Conservation (phyloP, 1,140 invertebrate species). For the Ceratosolen fusciceps region DNA sequence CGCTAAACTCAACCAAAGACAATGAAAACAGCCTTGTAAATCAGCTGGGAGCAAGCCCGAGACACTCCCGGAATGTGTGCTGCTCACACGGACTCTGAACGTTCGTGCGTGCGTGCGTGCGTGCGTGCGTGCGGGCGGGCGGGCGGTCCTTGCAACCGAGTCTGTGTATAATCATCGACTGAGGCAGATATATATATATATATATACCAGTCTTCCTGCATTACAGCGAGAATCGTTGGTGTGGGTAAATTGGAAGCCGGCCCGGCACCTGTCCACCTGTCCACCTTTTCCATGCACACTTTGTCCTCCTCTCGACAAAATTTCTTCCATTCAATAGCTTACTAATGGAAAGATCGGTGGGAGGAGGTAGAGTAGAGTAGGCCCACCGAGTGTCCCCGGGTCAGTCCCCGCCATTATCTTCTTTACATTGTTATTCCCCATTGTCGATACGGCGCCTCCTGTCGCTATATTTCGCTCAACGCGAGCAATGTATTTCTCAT, state of each 20-base stretch:
- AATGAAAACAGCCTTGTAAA: conserved; percentile 68
- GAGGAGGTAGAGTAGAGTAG: too few species aligned
- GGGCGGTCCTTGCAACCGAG: too few species aligned
- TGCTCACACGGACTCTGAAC: too few species aligned
- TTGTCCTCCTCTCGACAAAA: conserved; percentile 10
- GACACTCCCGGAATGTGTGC: not conserved
- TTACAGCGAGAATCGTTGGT: conserved; percentile 52
- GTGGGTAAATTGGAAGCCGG: conserved; percentile 53
- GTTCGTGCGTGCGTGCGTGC: too few species aligned
- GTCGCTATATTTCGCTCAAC: not conserved
- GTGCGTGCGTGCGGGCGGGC: too few species aligned
- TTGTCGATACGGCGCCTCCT: not conserved
- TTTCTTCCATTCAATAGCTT: not conserved
- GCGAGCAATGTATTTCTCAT: not conserved
- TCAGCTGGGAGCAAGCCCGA: conserved; percentile 48
- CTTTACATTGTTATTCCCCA: not conserved
- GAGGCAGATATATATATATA: too few species aligned
- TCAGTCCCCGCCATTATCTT: not conserved
- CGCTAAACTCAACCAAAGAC: conserved; percentile 56
- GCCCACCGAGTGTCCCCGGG: too few species aligned
- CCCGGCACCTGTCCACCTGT: conserved; percentile 21
- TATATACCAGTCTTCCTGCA: conserved; percentile 61
- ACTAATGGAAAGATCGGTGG: not conserved
- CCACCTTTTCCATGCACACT: conserved; percentile 17
- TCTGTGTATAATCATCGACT: too few species aligned